These are phyloP conservation scores for Diabrotica undecimpunctata DNA, from an alignment of 1,140 invertebrate species.

Conservation along the genomic window DNA sequence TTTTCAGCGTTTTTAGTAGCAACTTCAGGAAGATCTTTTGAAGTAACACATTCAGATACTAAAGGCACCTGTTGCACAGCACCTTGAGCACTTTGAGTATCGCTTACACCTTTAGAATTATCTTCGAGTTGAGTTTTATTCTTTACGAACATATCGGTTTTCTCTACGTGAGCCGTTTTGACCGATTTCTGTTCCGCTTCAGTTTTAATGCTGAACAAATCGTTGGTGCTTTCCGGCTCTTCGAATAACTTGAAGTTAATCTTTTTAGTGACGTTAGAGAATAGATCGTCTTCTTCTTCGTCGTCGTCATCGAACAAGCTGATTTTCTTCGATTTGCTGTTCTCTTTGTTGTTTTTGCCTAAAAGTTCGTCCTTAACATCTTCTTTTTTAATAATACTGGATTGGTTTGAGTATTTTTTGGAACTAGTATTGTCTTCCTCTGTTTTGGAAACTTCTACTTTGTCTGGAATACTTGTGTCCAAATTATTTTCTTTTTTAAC, in stretches of 20 bases:
- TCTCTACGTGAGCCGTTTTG: background rate
- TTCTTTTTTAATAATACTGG: too few relatives aligned
- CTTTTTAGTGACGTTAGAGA: slow-evolving; percentile 23
- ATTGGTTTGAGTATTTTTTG: too few relatives aligned
- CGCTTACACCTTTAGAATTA: background rate
- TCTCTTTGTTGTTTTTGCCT: too few relatives aligned
- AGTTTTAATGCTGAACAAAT: slow-evolving; percentile 7
- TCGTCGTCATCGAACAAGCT: slow-evolving; percentile 36
- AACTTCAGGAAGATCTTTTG: too few relatives aligned
- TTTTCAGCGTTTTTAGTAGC: too few relatives aligned
- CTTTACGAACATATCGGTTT: background rate
- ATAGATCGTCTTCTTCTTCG: slow-evolving; percentile 40
- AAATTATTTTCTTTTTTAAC: background rate
- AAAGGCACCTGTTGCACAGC: too few relatives aligned
- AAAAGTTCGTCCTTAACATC: too few relatives aligned
- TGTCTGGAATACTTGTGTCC: background rate
- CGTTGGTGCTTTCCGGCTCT: slow-evolving; percentile 13
- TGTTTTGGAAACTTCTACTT: background rate
- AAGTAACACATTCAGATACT: too few relatives aligned
- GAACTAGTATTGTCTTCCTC: too few relatives aligned
- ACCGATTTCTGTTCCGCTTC: background rate
- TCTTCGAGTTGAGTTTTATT: background rate
- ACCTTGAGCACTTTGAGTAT: background rate
- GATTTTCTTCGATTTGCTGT: slow-evolving; percentile 3
- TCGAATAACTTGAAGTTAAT: slow-evolving; percentile 27